Conservation (phyloP, 1,140 invertebrate genomes). For the Sycobia sp. region DNA sequence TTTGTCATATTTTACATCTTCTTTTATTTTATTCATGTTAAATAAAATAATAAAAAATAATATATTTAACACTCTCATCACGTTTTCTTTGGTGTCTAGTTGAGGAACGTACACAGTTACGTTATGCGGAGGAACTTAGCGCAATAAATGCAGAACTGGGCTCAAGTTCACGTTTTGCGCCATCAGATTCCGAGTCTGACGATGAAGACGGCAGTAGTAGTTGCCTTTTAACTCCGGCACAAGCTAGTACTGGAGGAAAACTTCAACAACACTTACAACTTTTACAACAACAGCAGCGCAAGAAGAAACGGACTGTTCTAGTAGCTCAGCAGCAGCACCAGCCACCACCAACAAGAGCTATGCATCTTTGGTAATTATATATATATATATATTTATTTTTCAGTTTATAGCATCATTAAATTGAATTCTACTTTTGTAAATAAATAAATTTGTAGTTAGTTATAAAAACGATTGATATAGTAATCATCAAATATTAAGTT, state of each 20-base stretch:
- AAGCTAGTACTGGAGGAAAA: slow-evolving; percentile 46
- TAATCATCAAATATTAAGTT: no score
- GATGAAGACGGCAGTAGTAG: slow-evolving; percentile 27
- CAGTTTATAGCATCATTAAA: no score
- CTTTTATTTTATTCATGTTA: neutral
- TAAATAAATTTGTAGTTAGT: no score
- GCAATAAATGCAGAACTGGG: slow-evolving; percentile 53
- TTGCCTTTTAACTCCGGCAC: slow-evolving; percentile 26
- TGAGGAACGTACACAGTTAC: slow-evolving; percentile 55
- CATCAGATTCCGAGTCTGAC: slow-evolving; percentile 8
- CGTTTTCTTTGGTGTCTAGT: no score
- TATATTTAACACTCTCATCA: no score
- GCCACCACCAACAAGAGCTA: slow-evolving; percentile 2
- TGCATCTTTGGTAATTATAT: slow-evolving; percentile 3
- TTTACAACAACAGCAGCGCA: slow-evolving; percentile 63
- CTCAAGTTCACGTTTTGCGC: slow-evolving; percentile 35
- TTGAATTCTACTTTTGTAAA: no score
- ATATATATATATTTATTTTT: no score
- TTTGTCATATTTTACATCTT: no score
- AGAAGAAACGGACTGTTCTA: slow-evolving; percentile 73
- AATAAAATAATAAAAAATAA: neutral
- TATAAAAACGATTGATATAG: no score
- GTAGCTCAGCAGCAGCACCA: slow-evolving; percentile 45
- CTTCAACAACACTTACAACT: slow-evolving; percentile 32
- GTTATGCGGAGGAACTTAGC: slow-evolving; percentile 55